Base-by-base conservation (phyloP, 1,140 invertebrate genomes). In the Formica exsecta region DNA sequence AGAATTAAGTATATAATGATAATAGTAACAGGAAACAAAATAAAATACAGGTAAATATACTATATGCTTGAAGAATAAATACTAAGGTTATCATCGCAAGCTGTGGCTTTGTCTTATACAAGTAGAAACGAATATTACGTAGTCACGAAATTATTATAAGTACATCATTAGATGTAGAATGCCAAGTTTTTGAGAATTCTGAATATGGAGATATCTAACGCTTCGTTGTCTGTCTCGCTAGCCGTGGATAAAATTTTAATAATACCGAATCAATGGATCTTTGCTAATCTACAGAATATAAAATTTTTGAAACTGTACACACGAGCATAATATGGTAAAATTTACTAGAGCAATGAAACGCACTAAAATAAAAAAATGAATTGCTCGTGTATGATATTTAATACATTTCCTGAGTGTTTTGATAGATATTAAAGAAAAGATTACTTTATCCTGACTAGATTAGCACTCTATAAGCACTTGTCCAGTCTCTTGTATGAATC, bases 31-130 rank as follows among this genome's bases (percentile, higher is more conserved):
- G 87, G 64, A 88, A 86, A 86, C 61, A 86, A 29, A 29, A 29
- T 29, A 29, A 29, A 29, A 29, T 29, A 29, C 0, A 29, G 25
- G 80, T 89, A 64, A 86, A 91, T 80, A 70, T 87, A 70, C 19
- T 59, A 22, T 44, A 44, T 92, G 41, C n/a, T 59, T 73, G 73
- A 87, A 90, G 86, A 90, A 93, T 91, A 92, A 89, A 92, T 90
- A 91, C 86, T 91, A 90, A 91, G 73, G 59, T 91, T 92, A 91
- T 83, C 61, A 86, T 89, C 75, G 74, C 79, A 86, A 90, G 85
- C 70, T 86, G 32, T 84, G 68, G 65, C 36, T 73, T 73, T n/a
- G 57, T 7, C 25, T 73, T 74, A 44, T 41, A 73, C 25, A 62
- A 83, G 32, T 83, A 73, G 85, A 75, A 92, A 32, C 74, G 71